A percentile compares a stretch with the other conserved stretches of the same genome.
Conservation (phyloP, 2,888 invertebrate species). For the Pristionchus entomophagus region DNA sequence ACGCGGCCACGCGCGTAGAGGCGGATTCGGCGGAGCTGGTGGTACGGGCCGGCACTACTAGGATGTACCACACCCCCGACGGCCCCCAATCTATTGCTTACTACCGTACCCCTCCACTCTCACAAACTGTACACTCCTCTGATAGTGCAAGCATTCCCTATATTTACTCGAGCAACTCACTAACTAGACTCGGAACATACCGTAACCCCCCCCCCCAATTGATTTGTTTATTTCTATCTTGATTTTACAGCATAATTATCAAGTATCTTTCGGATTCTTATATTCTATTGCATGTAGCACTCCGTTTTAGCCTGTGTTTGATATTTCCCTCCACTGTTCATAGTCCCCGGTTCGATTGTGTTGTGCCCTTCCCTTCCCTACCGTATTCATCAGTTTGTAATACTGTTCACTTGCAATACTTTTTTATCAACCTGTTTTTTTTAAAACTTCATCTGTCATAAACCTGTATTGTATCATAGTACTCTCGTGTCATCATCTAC, state of each 20-base stretch:
- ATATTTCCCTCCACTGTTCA: not conserved
- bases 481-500: not conserved
- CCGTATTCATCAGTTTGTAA: no score
- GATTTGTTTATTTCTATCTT: not conserved
- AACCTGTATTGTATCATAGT: conserved; percentile 21
- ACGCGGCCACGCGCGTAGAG: not conserved
- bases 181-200: not conserved
- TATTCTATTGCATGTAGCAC: not conserved
- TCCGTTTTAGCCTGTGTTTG: not conserved
- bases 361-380: not conserved
- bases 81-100: not conserved
- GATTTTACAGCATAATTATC: not conserved
- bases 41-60: not conserved
- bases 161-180: not conserved
- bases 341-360: not conserved
- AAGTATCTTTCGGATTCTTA: not conserved
- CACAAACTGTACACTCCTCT: not conserved
- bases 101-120: not conserved
- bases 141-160: not conserved
- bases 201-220: not conserved
- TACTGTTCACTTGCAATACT: no score
- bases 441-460: not conserved
- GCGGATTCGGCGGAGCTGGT: not conserved
- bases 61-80: not conserved
- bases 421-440: no score